These are phyloP conservation scores for Ambastaia sidthimunki DNA, from an alignment of 2,797 vertebrate species.

Conservation along the genomic window DNA sequence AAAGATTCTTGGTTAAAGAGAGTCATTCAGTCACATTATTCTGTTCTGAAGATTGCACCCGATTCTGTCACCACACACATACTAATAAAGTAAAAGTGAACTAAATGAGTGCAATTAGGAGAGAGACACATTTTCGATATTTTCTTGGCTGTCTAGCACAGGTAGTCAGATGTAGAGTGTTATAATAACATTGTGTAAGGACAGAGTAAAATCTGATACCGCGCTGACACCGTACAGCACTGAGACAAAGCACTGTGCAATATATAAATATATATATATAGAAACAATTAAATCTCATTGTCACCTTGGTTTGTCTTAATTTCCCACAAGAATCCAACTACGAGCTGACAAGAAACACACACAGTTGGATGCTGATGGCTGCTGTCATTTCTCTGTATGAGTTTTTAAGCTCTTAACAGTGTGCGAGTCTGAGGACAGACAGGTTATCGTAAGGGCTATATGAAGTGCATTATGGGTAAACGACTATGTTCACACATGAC, in stretches of 20 bases:
- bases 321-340: slow-evolving; percentile 1
- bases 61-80: slow-evolving; percentile 37
- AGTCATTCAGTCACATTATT: slow-evolving; percentile 42
- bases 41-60: slow-evolving; percentile 38
- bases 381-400: background rate
- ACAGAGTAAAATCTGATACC: background rate
- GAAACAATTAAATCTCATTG: slow-evolving; percentile 1
- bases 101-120: slow-evolving; percentile 35
- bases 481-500: background rate
- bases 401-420: background rate
- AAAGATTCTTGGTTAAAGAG: slow-evolving; percentile 40
- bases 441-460: background rate
- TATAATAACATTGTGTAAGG: slow-evolving; percentile 20
- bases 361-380: background rate
- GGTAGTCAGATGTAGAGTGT: slow-evolving; percentile 22
- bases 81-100: slow-evolving; percentile 21
- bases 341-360: background rate
- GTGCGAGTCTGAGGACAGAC: background rate
- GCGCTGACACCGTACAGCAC: background rate
- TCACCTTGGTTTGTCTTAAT: slow-evolving; percentile 3
- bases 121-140: slow-evolving; percentile 37
- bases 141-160: slow-evolving; percentile 22
- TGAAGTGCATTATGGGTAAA: background rate
- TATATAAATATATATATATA: background rate
- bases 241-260: background rate